Evolutionary conservation across 2,888 invertebrate genomes (phyloP), one percentile per base, ranked within the genome.

Genomic region (Seira musarum): DNA sequence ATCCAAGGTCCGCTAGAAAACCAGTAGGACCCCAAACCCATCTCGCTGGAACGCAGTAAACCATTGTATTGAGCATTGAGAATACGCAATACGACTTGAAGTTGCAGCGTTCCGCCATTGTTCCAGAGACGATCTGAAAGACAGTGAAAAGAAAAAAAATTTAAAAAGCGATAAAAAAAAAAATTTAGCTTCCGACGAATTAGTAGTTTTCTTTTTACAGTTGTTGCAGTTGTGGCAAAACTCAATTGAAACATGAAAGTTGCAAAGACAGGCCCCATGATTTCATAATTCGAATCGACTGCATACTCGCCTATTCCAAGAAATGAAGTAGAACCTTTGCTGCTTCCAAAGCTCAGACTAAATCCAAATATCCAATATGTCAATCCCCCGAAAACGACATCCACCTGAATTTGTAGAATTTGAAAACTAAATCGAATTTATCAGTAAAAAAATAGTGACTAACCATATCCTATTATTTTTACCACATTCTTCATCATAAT

Each of bases 201-300:
- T n/a, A n/a, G n/a, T n/a, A n/a, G n/a, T n/a, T n/a, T n/a, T 30
- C 3, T 22, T 5, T 22, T 30, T 30, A 88, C 96, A 0, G 96
- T 96, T 0, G 96, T 96, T 0, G 96, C 93, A 0, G 95, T 95
- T 0, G 96, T 96, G 0, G 96, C 95, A 86, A 96, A 96, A 0
- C 95, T 95, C 85, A 96, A 90, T 88, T 97, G 96, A 89, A 97
- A 97, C 69, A 97, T 90, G 88, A 96, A 97, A 0, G 95, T 94
- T 0, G 96, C 94, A 88, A 95, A 95, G 67, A 94, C 92, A 0
- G 93, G 93, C 0, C 97, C 96, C 84, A 1, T 8, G 85, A 6
- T 89, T 1, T 69, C 60, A 2, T 70, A 66, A 2, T 87, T 87
- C 13, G 87, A 75, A 70, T 89, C 88, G 1, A 90, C 87, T 24